A percentile compares a stretch with the other conserved stretches of the same genome.
Evolutionary conservation across 2,888 invertebrate genomes (phyloP).

Genomic region (Neocrepidodera transversa): DNA sequence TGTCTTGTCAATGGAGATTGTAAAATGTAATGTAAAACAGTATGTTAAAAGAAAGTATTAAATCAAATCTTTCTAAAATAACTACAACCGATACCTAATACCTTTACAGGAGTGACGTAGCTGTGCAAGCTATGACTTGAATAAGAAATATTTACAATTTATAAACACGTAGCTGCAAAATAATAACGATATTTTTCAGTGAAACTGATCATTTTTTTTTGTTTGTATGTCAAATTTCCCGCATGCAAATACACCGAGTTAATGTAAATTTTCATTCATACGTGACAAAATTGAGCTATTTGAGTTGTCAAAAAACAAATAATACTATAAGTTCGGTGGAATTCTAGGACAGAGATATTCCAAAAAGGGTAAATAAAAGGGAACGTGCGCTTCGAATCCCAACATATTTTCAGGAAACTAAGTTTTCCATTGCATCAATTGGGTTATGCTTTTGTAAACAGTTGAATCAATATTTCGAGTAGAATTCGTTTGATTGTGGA

Average conservation of each 20-base stretch:
- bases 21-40: no score
- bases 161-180: no score
- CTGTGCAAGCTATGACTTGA: no score
- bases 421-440: slow-evolving; percentile 13
- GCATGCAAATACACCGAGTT: not conserved
- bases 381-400: not conserved
- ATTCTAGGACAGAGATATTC: not conserved
- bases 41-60: no score
- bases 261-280: not conserved
- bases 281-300: not conserved
- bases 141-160: no score
- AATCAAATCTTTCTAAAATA: no score
- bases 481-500: not conserved
- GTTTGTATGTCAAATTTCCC: no score
- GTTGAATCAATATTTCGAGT: slow-evolving; percentile 1
- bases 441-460: slow-evolving; percentile 14
- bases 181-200: no score
- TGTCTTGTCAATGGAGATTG: no score
- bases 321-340: not conserved
- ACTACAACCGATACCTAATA: no score
- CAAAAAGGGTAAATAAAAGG: slow-evolving; percentile 13
- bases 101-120: no score
- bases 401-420: slow-evolving; percentile 12
- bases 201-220: no score
- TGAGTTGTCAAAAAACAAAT: not conserved